phyloP scores from a whole-genome alignment of 2,888 invertebrate species.

The Julus scanicus region DNA sequence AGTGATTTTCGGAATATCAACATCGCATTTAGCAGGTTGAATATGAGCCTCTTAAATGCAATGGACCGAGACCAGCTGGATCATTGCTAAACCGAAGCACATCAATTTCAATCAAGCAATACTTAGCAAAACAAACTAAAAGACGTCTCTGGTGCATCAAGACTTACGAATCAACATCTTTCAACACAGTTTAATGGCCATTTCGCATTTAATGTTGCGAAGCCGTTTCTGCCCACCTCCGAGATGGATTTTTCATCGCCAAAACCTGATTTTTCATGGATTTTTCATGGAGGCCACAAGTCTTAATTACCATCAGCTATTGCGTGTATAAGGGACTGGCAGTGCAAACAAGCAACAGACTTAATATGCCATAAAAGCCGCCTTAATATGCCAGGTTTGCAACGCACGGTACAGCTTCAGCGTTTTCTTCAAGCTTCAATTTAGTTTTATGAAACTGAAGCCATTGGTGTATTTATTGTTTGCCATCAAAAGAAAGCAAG shows the following conservation, averaged over 20 bases:
- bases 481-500: constrained; percentile 39
- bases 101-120: neutral
- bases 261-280: neutral
- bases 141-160: neutral
- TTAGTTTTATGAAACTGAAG: constrained; percentile 30
- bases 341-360: constrained; percentile 30
- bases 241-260: constrained; percentile 9
- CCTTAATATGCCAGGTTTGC: constrained; percentile 34
- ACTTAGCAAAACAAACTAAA: neutral
- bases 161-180: neutral
- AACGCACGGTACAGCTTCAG: neutral
- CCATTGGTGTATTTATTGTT: constrained; percentile 39
- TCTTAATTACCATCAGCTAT: constrained; percentile 12
- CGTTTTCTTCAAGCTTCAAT: constrained; percentile 13
- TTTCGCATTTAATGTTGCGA: neutral
- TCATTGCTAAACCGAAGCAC: neutral
- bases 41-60: neutral
- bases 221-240: constrained; percentile 8
- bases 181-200: neutral
- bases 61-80: neutral
- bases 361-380: constrained; percentile 38
- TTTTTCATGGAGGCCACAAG: constrained; percentile 11
- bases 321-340: neutral
- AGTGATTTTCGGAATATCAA: neutral
- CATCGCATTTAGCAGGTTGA: neutral